Evolutionary conservation across 1,140 invertebrate species (phyloP).

Genomic region (Eriosoma lanigerum): DNA sequence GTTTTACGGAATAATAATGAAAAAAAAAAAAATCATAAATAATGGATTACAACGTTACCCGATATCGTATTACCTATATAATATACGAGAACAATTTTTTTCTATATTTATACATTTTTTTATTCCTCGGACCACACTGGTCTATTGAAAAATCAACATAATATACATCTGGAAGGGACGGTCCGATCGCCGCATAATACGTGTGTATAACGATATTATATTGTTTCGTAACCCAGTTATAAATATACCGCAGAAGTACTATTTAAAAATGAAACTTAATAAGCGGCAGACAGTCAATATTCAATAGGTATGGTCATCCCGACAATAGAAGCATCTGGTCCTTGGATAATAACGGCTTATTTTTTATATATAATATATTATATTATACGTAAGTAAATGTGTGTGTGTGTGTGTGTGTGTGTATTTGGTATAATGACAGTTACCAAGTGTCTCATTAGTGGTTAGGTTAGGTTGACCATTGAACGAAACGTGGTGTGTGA

Average conservation of each 20-base stretch:
- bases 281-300: conserved; percentile 42
- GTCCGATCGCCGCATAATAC: not conserved
- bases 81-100: conserved; percentile 1
- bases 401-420: conserved; percentile 4
- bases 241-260: conserved; percentile 21
- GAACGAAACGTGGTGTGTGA: not conserved
- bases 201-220: conserved; percentile 38
- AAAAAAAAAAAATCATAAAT: conserved; percentile 51
- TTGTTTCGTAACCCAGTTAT: conserved; percentile 34
- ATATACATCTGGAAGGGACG: conserved; percentile 44
- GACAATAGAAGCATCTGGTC: conserved; percentile 38
- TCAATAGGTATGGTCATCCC: conserved; percentile 35
- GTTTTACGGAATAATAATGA: conserved; percentile 5
- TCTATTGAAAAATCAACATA: conserved; percentile 47
- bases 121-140: conserved; percentile 10
- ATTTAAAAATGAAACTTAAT: conserved; percentile 41
- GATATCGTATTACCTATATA: conserved; percentile 39
- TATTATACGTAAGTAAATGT: too few species aligned
- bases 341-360: conserved; percentile 24
- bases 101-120: not conserved
- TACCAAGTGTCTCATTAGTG: conserved; percentile 48
- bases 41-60: conserved; percentile 37
- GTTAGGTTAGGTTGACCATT: conserved; percentile 48
- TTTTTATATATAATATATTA: not conserved
- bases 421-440: conserved; percentile 10